Evolutionary conservation across 2,113 vertebrate genomes (phyloP).

Genomic region (Callospermophilus lateralis): DNA sequence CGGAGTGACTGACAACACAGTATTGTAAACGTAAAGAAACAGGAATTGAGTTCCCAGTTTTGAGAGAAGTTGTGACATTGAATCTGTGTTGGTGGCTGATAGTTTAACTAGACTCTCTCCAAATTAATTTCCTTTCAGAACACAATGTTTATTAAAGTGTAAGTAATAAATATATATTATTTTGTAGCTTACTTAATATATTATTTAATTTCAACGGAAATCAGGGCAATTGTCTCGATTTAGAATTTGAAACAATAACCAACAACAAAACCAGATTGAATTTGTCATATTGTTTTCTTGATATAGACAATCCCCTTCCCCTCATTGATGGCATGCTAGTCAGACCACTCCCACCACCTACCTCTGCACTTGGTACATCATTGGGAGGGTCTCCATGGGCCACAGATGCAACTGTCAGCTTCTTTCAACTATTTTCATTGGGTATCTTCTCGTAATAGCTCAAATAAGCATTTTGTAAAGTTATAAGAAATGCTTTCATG

Average conservation of each 20-base stretch:
- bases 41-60: not conserved
- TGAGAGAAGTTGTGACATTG: not conserved
- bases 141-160: not conserved
- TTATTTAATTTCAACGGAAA: not conserved
- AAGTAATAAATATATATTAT: not conserved
- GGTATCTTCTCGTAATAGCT: not conserved
- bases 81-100: not conserved
- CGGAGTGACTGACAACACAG: not conserved
- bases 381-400: not conserved
- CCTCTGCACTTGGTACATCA: not conserved
- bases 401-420: not conserved
- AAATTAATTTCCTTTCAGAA: not conserved
- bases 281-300: not conserved
- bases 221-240: not conserved
- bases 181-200: not conserved
- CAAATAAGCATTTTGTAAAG: not conserved
- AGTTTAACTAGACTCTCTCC: not conserved
- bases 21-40: not conserved
- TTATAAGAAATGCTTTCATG: not conserved
- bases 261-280: not conserved
- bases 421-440: not conserved
- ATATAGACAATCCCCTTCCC: not conserved
- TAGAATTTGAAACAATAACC: not conserved
- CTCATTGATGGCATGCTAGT: accelerated
- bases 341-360: too few species aligned